phyloP scores from a whole-genome alignment of 23 tunicate genomes.

The Trididemnum clinides region DNA sequence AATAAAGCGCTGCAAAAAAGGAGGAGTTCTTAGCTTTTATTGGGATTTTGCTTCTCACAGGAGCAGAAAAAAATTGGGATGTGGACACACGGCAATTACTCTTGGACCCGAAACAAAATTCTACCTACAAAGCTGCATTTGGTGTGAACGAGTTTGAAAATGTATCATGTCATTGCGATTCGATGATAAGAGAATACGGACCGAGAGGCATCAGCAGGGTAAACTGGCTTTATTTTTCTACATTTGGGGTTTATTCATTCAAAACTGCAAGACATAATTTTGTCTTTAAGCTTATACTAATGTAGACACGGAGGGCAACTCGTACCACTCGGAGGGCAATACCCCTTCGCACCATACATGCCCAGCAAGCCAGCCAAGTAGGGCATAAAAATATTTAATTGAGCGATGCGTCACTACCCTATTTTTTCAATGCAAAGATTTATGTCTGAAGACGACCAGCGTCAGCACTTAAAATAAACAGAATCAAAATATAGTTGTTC shows the following conservation, averaged over 20 bases:
- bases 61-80: slow-evolving; percentile 38
- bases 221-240: slow-evolving; percentile 25
- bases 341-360: slow-evolving; percentile 16
- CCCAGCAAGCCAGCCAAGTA: slow-evolving; percentile 39
- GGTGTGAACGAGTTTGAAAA: slow-evolving; percentile 38
- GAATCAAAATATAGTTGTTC: slow-evolving; percentile 24
- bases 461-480: slow-evolving; percentile 24
- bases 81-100: slow-evolving; percentile 13
- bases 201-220: slow-evolving; percentile 13
- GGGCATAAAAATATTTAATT: slow-evolving; percentile 25
- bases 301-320: slow-evolving; percentile 16
- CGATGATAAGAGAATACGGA: slow-evolving; percentile 26
- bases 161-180: slow-evolving; percentile 30
- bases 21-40: slow-evolving; percentile 31
- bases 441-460: slow-evolving; percentile 32
- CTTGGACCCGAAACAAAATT: slow-evolving; percentile 19
- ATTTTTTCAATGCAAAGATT: slow-evolving; percentile 26
- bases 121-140: slow-evolving; percentile 31
- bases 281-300: slow-evolving; percentile 13
- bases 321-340: neutral
- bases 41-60: slow-evolving; percentile 32
- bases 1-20: slow-evolving; percentile 26
- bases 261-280: slow-evolving; percentile 27
- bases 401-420: slow-evolving; percentile 31
- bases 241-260: slow-evolving; percentile 18